These are phyloP conservation scores for Polyommatus iphigenia DNA, from an alignment of 2,888 invertebrate genomes.

Conservation along the genomic window DNA sequence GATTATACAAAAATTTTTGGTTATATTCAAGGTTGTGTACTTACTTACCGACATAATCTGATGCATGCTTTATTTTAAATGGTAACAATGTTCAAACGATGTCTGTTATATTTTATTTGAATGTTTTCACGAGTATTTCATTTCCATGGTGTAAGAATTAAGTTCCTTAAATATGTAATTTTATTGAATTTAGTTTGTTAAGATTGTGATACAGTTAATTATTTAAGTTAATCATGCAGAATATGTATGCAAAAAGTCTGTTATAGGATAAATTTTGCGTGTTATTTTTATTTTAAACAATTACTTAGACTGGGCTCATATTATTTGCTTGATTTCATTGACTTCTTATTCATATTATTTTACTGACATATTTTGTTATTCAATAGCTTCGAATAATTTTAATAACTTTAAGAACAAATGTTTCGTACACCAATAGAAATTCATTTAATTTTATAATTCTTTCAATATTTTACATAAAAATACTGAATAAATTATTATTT, in stretches of 20 bases:
- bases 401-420: slow-evolving; percentile 66
- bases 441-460: slow-evolving; percentile 51
- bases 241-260: slow-evolving; percentile 56
- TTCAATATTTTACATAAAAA: slow-evolving; percentile 52
- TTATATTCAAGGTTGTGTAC: slow-evolving; percentile 72
- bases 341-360: slow-evolving; percentile 49
- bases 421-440: slow-evolving; percentile 62
- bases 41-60: slow-evolving; percentile 52
- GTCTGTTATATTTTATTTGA: slow-evolving; percentile 61
- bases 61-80: slow-evolving; percentile 39
- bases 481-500: slow-evolving; percentile 31
- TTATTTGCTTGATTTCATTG: slow-evolving; percentile 40
- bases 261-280: slow-evolving; percentile 59
- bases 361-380: slow-evolving; percentile 41
- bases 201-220: slow-evolving; percentile 79
- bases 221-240: slow-evolving; percentile 64
- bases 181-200: slow-evolving; percentile 66
- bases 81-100: slow-evolving; percentile 45
- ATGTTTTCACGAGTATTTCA: slow-evolving; percentile 56
- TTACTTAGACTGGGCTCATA: slow-evolving; percentile 43
- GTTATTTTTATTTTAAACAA: slow-evolving; percentile 60
- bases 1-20: slow-evolving; percentile 36
- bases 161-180: slow-evolving; percentile 74
- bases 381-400: slow-evolving; percentile 46
- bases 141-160: slow-evolving; percentile 69